Evolutionary conservation across 30 jellyfish, hydroid and myxozoan species (phyloP).

Genomic region (Nemopilema nomurai): DNA sequence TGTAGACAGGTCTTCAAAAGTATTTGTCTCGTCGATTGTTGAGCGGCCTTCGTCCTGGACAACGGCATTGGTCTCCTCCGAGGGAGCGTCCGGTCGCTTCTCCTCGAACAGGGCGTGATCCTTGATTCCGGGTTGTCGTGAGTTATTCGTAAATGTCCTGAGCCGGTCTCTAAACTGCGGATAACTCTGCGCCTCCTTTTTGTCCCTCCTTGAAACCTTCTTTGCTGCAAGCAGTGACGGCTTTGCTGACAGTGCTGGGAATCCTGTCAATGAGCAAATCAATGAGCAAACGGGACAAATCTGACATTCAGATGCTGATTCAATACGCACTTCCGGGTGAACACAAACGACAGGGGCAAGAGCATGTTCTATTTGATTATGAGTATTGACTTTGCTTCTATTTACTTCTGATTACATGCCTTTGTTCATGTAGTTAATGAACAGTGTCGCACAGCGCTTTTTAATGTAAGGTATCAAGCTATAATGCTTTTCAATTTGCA

Average conservation of each 20-base stretch:
- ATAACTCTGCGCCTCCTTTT: conserved; percentile 1
- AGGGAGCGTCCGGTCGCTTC: neutral
- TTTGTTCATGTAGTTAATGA: no score
- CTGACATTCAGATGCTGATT: no score
- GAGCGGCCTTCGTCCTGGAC: neutral
- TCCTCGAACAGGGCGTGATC: neutral
- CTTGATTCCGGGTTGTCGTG: neutral
- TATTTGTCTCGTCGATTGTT: neutral
- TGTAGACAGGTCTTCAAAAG: conserved; percentile 40
- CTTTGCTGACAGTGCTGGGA: conserved; percentile 21
- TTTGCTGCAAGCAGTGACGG: conserved; percentile 11
- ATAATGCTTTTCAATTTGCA: no score
- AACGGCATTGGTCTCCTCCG: neutral
- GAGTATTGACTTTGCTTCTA: no score
- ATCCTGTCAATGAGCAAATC: neutral
- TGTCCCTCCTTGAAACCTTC: neutral
- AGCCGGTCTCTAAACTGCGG: neutral
- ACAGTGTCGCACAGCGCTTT: no score
- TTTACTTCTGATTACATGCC: no score
- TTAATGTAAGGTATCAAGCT: no score
- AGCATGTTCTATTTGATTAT: no score
- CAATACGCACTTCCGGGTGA: no score
- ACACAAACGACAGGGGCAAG: no score
- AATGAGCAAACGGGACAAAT: no score
- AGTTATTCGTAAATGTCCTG: neutral